phyloP scores from a whole-genome alignment of 2,113 vertebrate genomes.

The Salminus brasiliensis region DNA sequence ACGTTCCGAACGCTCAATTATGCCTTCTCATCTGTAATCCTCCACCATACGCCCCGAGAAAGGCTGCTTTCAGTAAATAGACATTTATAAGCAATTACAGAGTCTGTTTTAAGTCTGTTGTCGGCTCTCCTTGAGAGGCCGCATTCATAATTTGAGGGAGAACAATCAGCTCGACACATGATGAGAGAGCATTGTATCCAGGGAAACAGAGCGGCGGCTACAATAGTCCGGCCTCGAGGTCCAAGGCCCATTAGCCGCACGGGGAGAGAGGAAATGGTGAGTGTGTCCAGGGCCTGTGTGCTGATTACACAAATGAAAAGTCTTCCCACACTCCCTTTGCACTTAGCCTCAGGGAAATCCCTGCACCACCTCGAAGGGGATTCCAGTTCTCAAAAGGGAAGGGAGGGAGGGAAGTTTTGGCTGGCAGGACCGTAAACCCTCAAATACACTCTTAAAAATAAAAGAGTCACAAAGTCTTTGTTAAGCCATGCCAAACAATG shows the following conservation, averaged over 20 bases:
- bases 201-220: conserved; percentile 22
- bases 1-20: conserved; percentile 35
- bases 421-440: no score
- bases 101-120: conserved; percentile 33
- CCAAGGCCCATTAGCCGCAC: background rate
- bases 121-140: background rate
- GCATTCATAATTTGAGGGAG: conserved; percentile 26
- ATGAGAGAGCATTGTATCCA: conserved; percentile 28
- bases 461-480: no score
- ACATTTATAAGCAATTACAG: conserved; percentile 42
- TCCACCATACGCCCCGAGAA: conserved; percentile 1
- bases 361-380: background rate
- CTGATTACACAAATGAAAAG: background rate
- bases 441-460: no score
- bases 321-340: background rate
- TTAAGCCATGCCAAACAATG: no score
- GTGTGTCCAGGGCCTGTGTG: no score
- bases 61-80: conserved; percentile 34
- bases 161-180: conserved; percentile 26
- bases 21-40: conserved; percentile 31
- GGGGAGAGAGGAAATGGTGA: background rate
- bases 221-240: background rate
- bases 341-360: background rate
- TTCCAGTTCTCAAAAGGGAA: background rate
- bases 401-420: no score